Conservation (phyloP, 2,888 invertebrate species). For the Dexiosoma caninum region DNA sequence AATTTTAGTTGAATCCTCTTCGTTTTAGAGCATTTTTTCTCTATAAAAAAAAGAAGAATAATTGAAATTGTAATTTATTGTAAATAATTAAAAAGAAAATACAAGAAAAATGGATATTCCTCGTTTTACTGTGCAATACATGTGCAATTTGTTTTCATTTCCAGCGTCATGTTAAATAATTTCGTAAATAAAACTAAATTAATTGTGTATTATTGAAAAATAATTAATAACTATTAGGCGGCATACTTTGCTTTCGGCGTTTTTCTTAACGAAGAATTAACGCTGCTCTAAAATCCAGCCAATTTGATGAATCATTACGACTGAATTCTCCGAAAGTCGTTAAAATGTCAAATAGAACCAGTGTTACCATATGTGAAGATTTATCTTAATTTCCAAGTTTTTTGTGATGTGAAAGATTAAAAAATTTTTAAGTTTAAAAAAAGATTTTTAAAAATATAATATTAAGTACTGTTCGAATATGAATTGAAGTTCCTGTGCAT, state of each 20-base stretch:
- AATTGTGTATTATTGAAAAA: conserved; percentile 28
- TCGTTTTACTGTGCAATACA: conserved; percentile 54
- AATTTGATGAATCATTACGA: too few relatives aligned
- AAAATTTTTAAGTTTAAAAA: too few relatives aligned
- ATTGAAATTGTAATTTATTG: conserved; percentile 35
- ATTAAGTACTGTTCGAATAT: too few relatives aligned
- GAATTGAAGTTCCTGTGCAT: too few relatives aligned
- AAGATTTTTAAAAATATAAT: too few relatives aligned
- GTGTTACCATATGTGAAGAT: too few relatives aligned
- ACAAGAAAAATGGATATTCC: not conserved
- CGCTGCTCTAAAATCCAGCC: too few relatives aligned
- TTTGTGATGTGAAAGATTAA: too few relatives aligned
- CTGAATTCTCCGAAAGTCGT: too few relatives aligned
- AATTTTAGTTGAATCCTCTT: conserved; percentile 22
- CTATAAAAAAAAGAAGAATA: not conserved
- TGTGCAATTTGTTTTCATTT: conserved; percentile 60
- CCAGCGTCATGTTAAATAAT: conserved; percentile 51
- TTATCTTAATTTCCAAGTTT: too few relatives aligned
- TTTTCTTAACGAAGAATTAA: too few relatives aligned
- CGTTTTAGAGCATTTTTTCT: not conserved
- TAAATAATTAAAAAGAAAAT: conserved; percentile 16
- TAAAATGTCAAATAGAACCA: too few relatives aligned
- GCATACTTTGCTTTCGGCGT: not conserved
- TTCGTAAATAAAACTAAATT: conserved; percentile 34
- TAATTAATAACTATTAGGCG: not conserved